Evolutionary conservation across 1,140 invertebrate species (phyloP).

Genomic region (Battus philenor): DNA sequence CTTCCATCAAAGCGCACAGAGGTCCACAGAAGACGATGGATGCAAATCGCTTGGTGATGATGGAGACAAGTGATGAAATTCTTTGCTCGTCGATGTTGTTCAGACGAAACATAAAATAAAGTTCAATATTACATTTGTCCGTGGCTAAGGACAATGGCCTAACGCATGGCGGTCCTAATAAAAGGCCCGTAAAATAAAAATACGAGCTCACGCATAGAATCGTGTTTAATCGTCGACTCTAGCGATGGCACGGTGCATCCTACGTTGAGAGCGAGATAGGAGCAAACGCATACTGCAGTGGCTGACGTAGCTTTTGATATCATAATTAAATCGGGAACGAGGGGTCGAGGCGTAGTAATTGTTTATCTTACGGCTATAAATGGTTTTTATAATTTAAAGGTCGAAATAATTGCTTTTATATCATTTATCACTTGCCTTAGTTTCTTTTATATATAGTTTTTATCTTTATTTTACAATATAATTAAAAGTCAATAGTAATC

Average conservation of each 20-base stretch:
- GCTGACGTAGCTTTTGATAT: slow-evolving; percentile 64
- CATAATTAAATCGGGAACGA: slow-evolving; percentile 58
- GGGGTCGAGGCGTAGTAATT: slow-evolving; percentile 43
- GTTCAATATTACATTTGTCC: no score
- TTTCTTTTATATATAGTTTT: no score
- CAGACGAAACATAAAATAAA: no score
- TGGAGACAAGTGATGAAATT: no score
- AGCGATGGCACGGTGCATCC: slow-evolving; percentile 45
- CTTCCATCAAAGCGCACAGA: no score
- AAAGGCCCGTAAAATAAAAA: slow-evolving; percentile 41
- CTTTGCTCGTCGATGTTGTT: no score
- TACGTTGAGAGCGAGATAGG: slow-evolving; percentile 42
- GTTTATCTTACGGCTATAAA: slow-evolving; percentile 56
- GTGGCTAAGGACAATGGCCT: no score
- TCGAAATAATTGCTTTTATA: slow-evolving; percentile 25
- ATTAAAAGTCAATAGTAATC: no score
- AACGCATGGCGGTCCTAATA: slow-evolving; percentile 6
- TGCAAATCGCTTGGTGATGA: no score
- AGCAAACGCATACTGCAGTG: slow-evolving; percentile 35
- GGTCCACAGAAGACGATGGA: no score
- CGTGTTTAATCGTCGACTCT: slow-evolving; percentile 65
- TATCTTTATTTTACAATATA: no score
- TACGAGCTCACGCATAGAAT: slow-evolving; percentile 70
- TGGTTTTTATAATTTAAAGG: slow-evolving; percentile 46
- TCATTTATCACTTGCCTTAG: no score